Base-by-base conservation (phyloP, 2,888 invertebrate species). In the Tachina lurida region DNA sequence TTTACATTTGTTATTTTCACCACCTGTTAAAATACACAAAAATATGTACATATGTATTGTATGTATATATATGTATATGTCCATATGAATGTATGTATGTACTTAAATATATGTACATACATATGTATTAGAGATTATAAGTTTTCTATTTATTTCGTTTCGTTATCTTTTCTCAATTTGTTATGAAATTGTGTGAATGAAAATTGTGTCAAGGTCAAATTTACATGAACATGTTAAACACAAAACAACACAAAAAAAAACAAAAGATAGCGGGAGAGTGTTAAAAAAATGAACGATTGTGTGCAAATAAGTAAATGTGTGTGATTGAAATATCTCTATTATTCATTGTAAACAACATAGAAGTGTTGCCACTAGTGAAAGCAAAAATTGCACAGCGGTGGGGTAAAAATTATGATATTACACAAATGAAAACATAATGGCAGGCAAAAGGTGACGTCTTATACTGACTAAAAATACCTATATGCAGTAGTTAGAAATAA, bases 151-250 rank as follows among this genome's bases (percentile, higher is more conserved):
- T 52, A 67, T 10, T 31, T 65, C 10, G 13, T 22, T 68, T 41
- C 3, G 65, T 52, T 77, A 63, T 76, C 13, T 77, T 73, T 76
- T 78, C 68, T 77, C 56, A 81, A 56, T 62, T 63, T 47, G 68
- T 83, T 85, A 54, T 85, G 75, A 71, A 71, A 83, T 71, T 83
- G 45, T 84, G 56, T 73, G 17, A 76, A 62, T 73, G 17, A 76
- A 86, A 85, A 82, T 75, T 75, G 76, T 86, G 90, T 91, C 90
- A 90, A 90, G 91, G 91, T 91, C 91, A 88, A 89, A 90, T 91
- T 90, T 90, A 89, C 90, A 90, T 91, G 89, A 89, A 87, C 90
- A 90, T 84, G 75, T 76, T 82, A 77, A 78, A 74, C 43, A 62
- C 10, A 60, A 45, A 63, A 76, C 13, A 45, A 19, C n/a, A n/a